A percentile compares a stretch with the other conserved stretches of the same genome.
These are phyloP conservation scores for Phengaris alcon DNA, from an alignment of 2,888 invertebrate species.

Conservation along the genomic window DNA sequence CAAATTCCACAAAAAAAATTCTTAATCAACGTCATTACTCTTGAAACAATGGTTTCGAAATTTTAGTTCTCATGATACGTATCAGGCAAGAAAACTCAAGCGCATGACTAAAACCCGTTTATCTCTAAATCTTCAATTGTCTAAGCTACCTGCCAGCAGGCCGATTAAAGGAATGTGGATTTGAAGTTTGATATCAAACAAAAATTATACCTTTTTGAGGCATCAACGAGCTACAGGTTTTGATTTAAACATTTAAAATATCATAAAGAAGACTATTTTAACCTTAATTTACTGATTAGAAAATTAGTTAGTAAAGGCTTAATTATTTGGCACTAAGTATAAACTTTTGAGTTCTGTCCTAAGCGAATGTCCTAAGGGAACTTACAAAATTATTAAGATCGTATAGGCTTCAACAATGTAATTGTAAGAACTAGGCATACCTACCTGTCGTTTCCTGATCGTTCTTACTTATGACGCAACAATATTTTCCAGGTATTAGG, in stretches of 20 bases:
- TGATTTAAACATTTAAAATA: no score
- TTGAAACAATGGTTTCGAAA: conserved; percentile 42
- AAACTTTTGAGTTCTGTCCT: no score
- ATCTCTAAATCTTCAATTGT: conserved; percentile 40
- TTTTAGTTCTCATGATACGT: conserved; percentile 40
- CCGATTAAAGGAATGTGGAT: neutral
- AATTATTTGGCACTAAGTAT: no score
- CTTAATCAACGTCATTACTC: conserved; percentile 1
- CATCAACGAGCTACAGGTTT: no score
- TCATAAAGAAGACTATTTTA: no score
- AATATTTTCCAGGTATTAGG: no score
- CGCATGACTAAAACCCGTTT: conserved; percentile 31
- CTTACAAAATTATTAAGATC: neutral
- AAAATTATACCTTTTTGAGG: neutral
- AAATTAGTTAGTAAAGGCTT: no score
- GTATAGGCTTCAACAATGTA: conserved; percentile 15
- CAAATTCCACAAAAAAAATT: neutral
- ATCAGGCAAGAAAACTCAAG: conserved; percentile 33
- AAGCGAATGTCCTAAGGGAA: no score
- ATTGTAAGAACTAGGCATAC: no score
- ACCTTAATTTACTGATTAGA: neutral
- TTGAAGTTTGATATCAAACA: neutral
- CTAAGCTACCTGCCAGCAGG: conserved; percentile 15
- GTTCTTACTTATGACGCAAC: no score
- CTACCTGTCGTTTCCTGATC: no score